Base-by-base conservation (phyloP, 1,140 invertebrate genomes). In the Euwallacea fornicatus region DNA sequence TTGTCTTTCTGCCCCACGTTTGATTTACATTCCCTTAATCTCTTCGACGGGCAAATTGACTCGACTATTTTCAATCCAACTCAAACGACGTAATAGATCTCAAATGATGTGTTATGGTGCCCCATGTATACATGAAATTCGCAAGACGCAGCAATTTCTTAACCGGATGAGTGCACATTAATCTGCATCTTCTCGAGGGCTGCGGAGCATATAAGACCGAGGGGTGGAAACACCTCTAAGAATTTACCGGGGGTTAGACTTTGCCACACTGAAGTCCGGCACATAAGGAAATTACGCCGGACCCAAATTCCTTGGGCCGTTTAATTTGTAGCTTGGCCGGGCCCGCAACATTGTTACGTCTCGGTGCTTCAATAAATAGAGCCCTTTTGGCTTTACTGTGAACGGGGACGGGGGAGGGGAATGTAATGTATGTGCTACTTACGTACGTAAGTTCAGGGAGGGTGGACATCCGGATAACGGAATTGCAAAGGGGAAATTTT, bases 91-190 rank as follows among this genome's bases (percentile, higher is more conserved):
- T 33, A 33, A 33, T 33, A 33, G 21, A 33, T 33, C 21, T 33
- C 4, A 33, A 33, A 33, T 33, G 21, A 33, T 69, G 58, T 74
- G 72, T 72, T 67, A 69, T 33, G 21, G 73, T 73, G 65, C 56
- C 68, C 58, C 9, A 53, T 47, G 62, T 69, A 60, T 62, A 58
- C 60, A 70, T 66, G 74, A 71, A 71, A 71, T 65, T 64, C 61
- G 62, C 69, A 71, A 64, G 53, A 71, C 55, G 73, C 76, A 76
- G 76, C 74, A 76, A 76, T 79, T 79, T 80, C 79, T 80, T 80
- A 75, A 68, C 74, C 78, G 77, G 79, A 78, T 77, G 78, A 78
- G 78, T 78, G 78, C 77, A 80, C 79, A 80, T 80, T 80, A 80
- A 80, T 80, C 79, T 80, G 79, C 79, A 80, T 80, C 76, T 76